Evolutionary conservation across 2,113 vertebrate species (phyloP).

Genomic region (Baryphthengus martii): DNA sequence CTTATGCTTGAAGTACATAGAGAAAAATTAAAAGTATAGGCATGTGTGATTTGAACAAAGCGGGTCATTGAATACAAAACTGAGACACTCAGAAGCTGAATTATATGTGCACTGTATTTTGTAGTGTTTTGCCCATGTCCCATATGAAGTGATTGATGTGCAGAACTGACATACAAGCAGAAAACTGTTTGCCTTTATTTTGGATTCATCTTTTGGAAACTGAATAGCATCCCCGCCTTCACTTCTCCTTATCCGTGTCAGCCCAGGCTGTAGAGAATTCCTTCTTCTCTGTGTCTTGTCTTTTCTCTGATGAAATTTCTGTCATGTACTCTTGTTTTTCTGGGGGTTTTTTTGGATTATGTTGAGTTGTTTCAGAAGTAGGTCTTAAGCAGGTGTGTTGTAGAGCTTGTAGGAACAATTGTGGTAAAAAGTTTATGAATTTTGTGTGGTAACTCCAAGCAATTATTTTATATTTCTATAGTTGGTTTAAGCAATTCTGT

Average conservation of each 20-base stretch:
- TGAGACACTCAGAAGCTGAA: neutral
- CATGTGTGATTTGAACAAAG: neutral
- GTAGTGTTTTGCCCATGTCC: neutral
- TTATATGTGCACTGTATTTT: neutral
- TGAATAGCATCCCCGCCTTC: neutral
- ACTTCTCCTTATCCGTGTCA: neutral
- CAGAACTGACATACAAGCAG: neutral
- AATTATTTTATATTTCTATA: neutral
- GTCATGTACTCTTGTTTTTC: neutral
- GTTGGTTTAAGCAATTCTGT: neutral
- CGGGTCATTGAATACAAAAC: neutral
- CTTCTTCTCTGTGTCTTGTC: neutral
- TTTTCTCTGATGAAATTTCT: neutral
- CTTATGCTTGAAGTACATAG: neutral
- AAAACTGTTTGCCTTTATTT: neutral
- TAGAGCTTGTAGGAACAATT: neutral
- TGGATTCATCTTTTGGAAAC: neutral
- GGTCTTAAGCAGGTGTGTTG: neutral
- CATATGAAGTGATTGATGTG: neutral
- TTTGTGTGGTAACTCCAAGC: neutral
- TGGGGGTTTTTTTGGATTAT: neutral
- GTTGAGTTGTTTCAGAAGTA: neutral
- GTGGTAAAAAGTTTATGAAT: neutral
- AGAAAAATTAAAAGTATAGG: neutral
- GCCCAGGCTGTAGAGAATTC: neutral